Base-by-base conservation (phyloP, 2,797 vertebrate genomes). In the Eidolon dupreanum region DNA sequence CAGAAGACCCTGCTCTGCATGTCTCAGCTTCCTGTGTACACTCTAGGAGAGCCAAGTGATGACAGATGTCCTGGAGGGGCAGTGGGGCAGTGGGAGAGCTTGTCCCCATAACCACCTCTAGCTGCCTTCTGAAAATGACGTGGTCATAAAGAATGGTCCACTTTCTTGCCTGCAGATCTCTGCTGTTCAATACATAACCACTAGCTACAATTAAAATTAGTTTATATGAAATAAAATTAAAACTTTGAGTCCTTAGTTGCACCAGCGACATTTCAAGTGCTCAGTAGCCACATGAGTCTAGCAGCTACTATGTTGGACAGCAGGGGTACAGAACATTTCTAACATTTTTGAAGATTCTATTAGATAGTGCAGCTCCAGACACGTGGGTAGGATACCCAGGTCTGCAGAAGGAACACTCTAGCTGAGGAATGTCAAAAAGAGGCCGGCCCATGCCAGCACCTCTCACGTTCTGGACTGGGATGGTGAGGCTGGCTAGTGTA, bases 381-480 rank as follows among this genome's bases (percentile, higher is more conserved):
- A 6, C 57, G 71, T 93, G 16, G n/a, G 65, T 28, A 22, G 51
- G 66, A 77, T 63, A 51, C 19, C 16, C 78, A 31, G 31, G 24
- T 63, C 36, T 15, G 41, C 7, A 95, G 84, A 59, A 90, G 28
- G 12, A 93, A 74, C 4, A 43, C 1, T 26, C 1, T 10, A 82
- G 24, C 0, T 11, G 13, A 75, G 31, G 24, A 65, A 46, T 31
- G 68, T 70, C 28, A 49, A 59, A 75, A 49, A 61, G 36, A 57
- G 16, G 0, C 1, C 3, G 8, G 15, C 2, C 15, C 26, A 36
- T 13, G 26, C 4, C 41, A 28, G 0, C 6, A 11, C 16, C 24
- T 17, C 17, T 63, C 15, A 12, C 8, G 4, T 36, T 83, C 68
- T 91, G 15, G 38, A 43, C 3, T 28, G 31, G 6, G 77, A 59